These are phyloP conservation scores for Thomomys bottae DNA, from an alignment of 2,113 vertebrate genomes.

Conservation along the genomic window DNA sequence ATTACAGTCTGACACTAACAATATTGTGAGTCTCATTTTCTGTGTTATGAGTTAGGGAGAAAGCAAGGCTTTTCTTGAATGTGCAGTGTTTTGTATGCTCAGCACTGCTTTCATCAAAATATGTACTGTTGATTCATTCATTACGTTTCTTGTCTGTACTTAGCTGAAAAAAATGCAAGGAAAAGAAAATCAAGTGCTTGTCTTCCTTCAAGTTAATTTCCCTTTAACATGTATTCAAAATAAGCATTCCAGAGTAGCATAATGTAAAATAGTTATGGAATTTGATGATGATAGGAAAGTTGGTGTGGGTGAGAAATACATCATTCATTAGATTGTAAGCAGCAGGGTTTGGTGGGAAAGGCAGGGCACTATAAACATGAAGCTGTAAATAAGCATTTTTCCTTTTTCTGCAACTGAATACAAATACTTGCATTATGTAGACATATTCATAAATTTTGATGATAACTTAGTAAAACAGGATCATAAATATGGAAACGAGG, in stretches of 20 bases:
- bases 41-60: conserved; percentile 54
- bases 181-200: conserved; percentile 68
- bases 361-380: conserved; percentile 43
- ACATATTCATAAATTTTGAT: conserved; percentile 57
- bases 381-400: conserved; percentile 51
- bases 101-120: conserved; percentile 71
- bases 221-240: conserved; percentile 66
- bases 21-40: conserved; percentile 67
- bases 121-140: conserved; percentile 64
- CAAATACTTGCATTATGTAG: conserved; percentile 6
- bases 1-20: conserved; percentile 65
- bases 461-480: conserved; percentile 70
- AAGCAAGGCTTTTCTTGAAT: conserved; percentile 31
- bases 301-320: not conserved
- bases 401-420: conserved; percentile 64
- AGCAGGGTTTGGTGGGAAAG: not conserved
- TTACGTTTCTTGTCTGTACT: conserved; percentile 31
- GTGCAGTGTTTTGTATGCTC: conserved; percentile 62
- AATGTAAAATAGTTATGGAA: conserved; percentile 50
- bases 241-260: conserved; percentile 52
- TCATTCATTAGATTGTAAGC: conserved; percentile 44
- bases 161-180: conserved; percentile 55
- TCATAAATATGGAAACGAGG: conserved; percentile 71
- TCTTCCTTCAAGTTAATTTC: conserved; percentile 17
- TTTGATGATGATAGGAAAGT: conserved; percentile 53